Conservation (phyloP, 2,113 vertebrate genomes). For the Callionymus lyra region DNA sequence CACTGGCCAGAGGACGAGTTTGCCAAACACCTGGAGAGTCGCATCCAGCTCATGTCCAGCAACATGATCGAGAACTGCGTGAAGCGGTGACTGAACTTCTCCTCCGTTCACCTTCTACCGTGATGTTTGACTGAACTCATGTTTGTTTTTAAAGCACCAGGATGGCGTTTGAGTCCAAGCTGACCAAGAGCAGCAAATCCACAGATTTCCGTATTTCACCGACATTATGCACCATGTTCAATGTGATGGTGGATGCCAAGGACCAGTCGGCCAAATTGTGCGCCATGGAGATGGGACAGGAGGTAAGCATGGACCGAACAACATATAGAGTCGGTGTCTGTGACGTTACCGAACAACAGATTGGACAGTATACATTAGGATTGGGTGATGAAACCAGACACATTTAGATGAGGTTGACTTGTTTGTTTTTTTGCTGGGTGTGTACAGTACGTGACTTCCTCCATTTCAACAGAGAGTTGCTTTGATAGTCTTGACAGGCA, state of each 20-base stretch:
- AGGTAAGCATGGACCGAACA: slow-evolving; percentile 67
- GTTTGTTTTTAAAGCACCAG: slow-evolving; percentile 79
- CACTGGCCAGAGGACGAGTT: slow-evolving; percentile 99
- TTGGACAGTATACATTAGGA: too few relatives aligned
- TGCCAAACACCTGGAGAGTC: slow-evolving; percentile 92
- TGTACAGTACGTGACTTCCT: too few relatives aligned
- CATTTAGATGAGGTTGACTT: too few relatives aligned
- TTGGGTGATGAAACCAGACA: too few relatives aligned
- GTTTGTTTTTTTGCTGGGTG: too few relatives aligned
- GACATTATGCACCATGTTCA: slow-evolving; percentile 99
- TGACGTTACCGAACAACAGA: neutral
- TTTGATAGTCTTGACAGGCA: too few relatives aligned
- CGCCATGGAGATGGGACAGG: slow-evolving; percentile 98
- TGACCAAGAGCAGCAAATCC: slow-evolving; percentile 96
- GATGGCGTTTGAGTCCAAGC: slow-evolving; percentile 97
- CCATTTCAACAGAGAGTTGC: slow-evolving; percentile 16
- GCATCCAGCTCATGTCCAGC: slow-evolving; percentile 94
- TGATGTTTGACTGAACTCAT: slow-evolving; percentile 2
- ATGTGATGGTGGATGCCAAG: slow-evolving; percentile 99
- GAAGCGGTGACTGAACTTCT: slow-evolving; percentile 79
- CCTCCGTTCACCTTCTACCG: too few relatives aligned
- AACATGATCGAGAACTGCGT: slow-evolving; percentile 99
- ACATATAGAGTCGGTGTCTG: neutral
- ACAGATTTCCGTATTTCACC: slow-evolving; percentile 99
- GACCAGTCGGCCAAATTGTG: slow-evolving; percentile 98